phyloP scores from a whole-genome alignment of 2,888 invertebrate species.

The Teleiodes luculella region DNA sequence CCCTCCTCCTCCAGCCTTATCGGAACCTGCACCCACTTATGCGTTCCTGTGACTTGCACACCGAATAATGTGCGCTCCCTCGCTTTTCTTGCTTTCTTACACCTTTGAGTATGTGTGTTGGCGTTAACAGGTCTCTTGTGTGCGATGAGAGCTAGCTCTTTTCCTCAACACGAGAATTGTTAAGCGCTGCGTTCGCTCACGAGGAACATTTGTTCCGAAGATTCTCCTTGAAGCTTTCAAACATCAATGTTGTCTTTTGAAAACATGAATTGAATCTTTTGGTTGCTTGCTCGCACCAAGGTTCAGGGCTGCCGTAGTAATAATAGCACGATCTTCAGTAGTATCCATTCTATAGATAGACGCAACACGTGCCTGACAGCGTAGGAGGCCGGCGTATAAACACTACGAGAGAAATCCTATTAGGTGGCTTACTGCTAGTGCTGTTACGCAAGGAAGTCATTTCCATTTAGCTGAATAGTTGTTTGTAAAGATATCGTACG shows the following conservation, averaged over 20 bases:
- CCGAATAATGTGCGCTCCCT: slow-evolving; percentile 41
- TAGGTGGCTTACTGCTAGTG: slow-evolving; percentile 35
- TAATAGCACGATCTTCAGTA: slow-evolving; percentile 33
- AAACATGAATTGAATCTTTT: not conserved
- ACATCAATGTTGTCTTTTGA: not conserved
- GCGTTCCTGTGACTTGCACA: slow-evolving; percentile 58
- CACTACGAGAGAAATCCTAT: slow-evolving; percentile 42
- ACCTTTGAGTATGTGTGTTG: not conserved
- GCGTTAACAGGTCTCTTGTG: slow-evolving; percentile 6
- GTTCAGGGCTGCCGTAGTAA: slow-evolving; percentile 25
- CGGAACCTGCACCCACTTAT: slow-evolving; percentile 53
- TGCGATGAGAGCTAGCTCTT: not conserved
- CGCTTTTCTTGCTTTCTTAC: slow-evolving; percentile 27
- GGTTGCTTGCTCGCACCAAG: not conserved
- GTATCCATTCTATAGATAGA: slow-evolving; percentile 30
- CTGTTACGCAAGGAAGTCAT: slow-evolving; percentile 33
- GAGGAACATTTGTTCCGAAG: not conserved
- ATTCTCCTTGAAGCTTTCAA: not conserved
- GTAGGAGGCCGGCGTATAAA: slow-evolving; percentile 26
- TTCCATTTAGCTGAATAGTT: slow-evolving; percentile 19
- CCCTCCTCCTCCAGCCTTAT: slow-evolving; percentile 32
- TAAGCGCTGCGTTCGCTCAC: not conserved
- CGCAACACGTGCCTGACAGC: slow-evolving; percentile 41
- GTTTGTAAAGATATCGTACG: not conserved
- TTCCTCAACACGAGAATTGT: not conserved